These are phyloP conservation scores for Drosophila formosana DNA, from an alignment of 2,888 invertebrate genomes.

Conservation along the genomic window DNA sequence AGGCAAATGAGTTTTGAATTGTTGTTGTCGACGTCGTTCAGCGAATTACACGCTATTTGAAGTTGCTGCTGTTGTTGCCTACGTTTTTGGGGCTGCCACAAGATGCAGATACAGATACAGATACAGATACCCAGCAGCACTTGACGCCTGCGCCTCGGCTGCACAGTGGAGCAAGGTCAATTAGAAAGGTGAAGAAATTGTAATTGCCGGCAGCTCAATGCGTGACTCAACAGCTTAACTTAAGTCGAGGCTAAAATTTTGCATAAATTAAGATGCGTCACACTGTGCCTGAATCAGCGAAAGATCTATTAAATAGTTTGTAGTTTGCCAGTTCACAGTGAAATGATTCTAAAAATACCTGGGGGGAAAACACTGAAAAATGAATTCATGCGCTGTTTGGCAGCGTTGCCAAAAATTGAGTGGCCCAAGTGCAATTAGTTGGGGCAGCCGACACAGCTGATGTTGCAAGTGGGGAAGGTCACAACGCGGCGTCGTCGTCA, in stretches of 20 bases:
- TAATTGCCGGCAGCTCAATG: not conserved
- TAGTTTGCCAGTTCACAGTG: not conserved
- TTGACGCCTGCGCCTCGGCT: conserved; percentile 50
- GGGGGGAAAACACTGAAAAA: conserved; percentile 5
- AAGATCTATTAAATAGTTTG: conserved; percentile 12
- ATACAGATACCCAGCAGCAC: conserved; percentile 24
- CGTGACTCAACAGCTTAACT: conserved; percentile 16
- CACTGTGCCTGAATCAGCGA: conserved; percentile 11
- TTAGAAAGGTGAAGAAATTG: conserved; percentile 35
- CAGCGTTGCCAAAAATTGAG: conserved; percentile 32
- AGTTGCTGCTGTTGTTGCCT: conserved; percentile 21
- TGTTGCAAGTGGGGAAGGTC: conserved; percentile 5
- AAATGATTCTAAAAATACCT: conserved; percentile 6
- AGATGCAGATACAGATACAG: conserved; percentile 21
- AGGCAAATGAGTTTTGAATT: conserved; percentile 61
- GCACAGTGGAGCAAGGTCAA: conserved; percentile 52
- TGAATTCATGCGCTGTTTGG: conserved; percentile 53
- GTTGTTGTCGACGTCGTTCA: conserved; percentile 27
- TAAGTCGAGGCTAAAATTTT: not conserved
- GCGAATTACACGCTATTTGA: conserved; percentile 52
- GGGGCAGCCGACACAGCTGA: not conserved
- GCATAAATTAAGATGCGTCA: conserved; percentile 1
- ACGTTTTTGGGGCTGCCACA: conserved; percentile 24
- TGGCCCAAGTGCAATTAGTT: conserved; percentile 28
- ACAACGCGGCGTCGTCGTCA: not conserved